Conservation (phyloP, 2,888 invertebrate genomes). For the Torymus aiolomorphi region DNA sequence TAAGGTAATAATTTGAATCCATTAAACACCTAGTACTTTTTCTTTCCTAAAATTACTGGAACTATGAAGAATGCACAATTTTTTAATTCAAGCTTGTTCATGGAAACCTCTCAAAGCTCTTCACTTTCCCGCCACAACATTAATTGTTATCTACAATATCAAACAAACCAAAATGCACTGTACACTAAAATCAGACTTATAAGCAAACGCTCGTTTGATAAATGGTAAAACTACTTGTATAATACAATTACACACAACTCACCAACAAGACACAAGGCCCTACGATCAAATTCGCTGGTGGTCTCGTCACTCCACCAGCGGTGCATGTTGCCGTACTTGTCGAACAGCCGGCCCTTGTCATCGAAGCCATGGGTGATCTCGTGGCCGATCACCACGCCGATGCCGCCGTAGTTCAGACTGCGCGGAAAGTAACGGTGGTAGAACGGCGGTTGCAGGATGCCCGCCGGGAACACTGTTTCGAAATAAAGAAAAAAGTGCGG, state of each 20-base stretch:
- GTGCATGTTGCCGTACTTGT: slow-evolving; percentile 93
- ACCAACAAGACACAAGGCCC: slow-evolving; percentile 86
- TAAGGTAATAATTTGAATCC: no score
- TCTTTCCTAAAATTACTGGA: no score
- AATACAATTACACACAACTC: slow-evolving; percentile 33
- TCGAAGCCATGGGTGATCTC: slow-evolving; percentile 95
- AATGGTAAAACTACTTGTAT: no score
- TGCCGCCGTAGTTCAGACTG: slow-evolving; percentile 90
- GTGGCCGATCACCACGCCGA: slow-evolving; percentile 95
- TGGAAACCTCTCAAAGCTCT: no score
- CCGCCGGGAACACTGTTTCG: slow-evolving; percentile 89
- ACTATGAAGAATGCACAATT: no score
- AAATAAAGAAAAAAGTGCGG: not conserved
- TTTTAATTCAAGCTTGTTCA: no score
- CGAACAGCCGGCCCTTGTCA: slow-evolving; percentile 93
- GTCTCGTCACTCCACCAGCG: slow-evolving; percentile 90
- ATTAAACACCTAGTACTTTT: no score
- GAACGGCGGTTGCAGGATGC: slow-evolving; percentile 95
- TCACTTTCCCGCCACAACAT: no score
- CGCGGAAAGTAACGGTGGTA: slow-evolving; percentile 90
- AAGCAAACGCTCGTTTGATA: no score
- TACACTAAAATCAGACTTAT: no score
- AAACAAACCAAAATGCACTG: no score
- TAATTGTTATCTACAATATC: no score
- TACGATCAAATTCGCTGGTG: slow-evolving; percentile 84